Base-by-base conservation (phyloP, 2,888 invertebrate species). In the Pristionchus maxplancki region DNA sequence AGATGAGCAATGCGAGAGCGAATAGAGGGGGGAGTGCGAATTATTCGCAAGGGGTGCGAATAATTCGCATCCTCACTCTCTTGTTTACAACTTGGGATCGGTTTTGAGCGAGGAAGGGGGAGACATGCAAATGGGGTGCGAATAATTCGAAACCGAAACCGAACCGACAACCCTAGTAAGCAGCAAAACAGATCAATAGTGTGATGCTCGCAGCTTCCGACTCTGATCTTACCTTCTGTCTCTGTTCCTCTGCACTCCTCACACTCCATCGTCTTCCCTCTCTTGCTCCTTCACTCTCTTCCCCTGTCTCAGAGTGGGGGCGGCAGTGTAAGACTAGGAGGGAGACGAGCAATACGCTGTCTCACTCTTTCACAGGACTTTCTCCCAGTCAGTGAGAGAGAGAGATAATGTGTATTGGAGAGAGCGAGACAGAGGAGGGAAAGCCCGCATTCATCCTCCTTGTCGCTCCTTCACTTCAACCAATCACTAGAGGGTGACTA, bases 181-280 rank as follows among this genome's bases (percentile, higher is more conserved):
- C n/a, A n/a, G n/a, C n/a, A n/a, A n/a, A n/a, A n/a, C 71, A 71
- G 71, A 71, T 71, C 71, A 71, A 71, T 71, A 71, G 71, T 20
- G 37, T 37, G 64, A 64, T 34, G 37, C 50, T 50, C 17, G 50
- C 58, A 37, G 71, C 71, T 71, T 71, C 71, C 71, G 71, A 71
- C 71, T 71, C 37, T 37, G 37, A 37, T 82, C 82, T 24, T 50
- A 28, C 81, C 34, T 34, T 48, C 34, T 58, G 28, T 53, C 84
- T 37, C 64, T 62, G 53, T 37, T 17, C 15, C 48, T 85, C 64
- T 85, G 13, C 44, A 13, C 34, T 53, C 34, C 40, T 40, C 64
- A 31, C 85, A 24, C 85, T n/a, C 85, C n/a, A 40, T 31, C 44
- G 3, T 17, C 20, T 37, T 24, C 44, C 28, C 62, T 85, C 85